These are phyloP conservation scores for Chymomyza costata DNA, from an alignment of 1,140 invertebrate species.

Conservation along the genomic window DNA sequence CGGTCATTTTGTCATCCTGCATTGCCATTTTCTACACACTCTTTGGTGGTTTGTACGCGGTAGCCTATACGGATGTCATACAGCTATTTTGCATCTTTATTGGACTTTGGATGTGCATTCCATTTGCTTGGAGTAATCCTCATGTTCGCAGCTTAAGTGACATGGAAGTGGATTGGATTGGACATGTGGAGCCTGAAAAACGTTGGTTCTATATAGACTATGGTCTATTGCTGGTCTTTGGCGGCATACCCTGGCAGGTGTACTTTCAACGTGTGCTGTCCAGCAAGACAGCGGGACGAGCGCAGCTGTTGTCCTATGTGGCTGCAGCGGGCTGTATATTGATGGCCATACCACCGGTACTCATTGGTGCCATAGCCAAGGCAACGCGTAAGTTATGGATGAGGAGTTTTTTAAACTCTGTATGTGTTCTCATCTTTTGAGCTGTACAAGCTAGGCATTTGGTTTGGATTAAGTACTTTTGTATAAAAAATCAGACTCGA, in stretches of 20 bases:
- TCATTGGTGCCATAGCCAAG: conserved; percentile 97
- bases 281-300: conserved; percentile 93
- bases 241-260: conserved; percentile 99
- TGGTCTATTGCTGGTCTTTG: conserved; percentile 93
- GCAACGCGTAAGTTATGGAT: conserved; percentile 85
- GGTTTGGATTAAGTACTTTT: too few species aligned
- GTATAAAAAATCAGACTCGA: too few species aligned
- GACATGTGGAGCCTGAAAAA: conserved; percentile 82
- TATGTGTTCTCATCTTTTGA: too few species aligned
- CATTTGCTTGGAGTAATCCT: conserved; percentile 93
- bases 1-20: conserved; percentile 95
- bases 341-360: conserved; percentile 96
- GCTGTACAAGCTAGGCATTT: too few species aligned
- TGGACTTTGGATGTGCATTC: conserved; percentile 98
- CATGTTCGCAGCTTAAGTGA: conserved; percentile 86
- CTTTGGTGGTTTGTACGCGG: conserved; percentile 97
- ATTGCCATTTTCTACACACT: conserved; percentile 98
- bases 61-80: conserved; percentile 99
- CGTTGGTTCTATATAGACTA: conserved; percentile 93
- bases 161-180: conserved; percentile 94
- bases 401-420: background rate
- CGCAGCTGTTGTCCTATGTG: conserved; percentile 96
- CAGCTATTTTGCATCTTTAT: conserved; percentile 99
- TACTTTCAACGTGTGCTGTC: conserved; percentile 98
- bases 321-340: conserved; percentile 95